Conservation (phyloP, 2,797 vertebrate genomes). For the Netta rufina region DNA sequence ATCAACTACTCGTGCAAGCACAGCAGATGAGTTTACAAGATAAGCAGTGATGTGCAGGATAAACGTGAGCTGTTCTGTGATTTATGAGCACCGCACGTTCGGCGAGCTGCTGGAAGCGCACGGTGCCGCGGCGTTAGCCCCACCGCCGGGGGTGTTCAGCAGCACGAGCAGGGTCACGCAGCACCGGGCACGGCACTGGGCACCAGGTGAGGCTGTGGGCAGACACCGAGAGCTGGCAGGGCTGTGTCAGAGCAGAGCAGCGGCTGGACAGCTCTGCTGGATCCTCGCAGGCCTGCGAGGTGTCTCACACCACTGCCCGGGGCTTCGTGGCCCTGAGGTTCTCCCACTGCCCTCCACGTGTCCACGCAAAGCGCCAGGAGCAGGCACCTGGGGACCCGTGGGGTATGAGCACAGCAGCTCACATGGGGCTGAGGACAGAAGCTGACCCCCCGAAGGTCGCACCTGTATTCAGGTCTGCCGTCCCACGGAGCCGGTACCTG, state of each 20-base stretch:
- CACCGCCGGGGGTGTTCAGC: not conserved
- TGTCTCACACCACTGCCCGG: no score
- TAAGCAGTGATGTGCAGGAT: constrained; percentile 65
- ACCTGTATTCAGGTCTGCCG: not conserved
- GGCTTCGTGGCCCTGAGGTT: not conserved
- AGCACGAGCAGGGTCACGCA: not conserved
- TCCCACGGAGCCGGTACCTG: not conserved
- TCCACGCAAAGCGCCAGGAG: no score
- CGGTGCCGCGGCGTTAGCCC: fast-evolving
- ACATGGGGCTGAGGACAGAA: not conserved
- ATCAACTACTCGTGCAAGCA: constrained; percentile 64
- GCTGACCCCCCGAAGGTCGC: not conserved
- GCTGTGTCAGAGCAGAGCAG: no score
- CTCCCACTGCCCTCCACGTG: not conserved
- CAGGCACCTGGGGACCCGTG: no score
- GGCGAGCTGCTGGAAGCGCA: not conserved
- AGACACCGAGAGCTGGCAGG: no score
- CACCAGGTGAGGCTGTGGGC: not conserved
- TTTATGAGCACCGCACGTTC: not conserved
- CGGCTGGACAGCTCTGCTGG: no score
- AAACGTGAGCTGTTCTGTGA: constrained; percentile 60
- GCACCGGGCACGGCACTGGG: not conserved
- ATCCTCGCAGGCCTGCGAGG: no score
- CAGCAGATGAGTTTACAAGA: constrained; percentile 70
- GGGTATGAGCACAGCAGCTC: no score